phyloP scores from a whole-genome alignment of 2,888 invertebrate genomes.

The Troides helena region DNA sequence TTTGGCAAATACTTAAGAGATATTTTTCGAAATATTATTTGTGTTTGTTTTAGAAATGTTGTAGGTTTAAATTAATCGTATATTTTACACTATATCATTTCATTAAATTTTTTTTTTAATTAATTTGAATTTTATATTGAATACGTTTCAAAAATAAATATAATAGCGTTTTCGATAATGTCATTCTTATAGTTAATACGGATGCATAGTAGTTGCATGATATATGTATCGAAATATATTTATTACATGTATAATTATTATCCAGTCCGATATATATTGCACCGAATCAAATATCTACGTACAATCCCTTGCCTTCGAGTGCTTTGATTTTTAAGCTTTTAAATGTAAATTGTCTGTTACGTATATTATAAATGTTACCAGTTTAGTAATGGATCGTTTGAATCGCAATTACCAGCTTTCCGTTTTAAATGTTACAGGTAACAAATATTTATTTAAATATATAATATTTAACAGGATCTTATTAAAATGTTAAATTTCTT shows the following conservation, averaged over 20 bases:
- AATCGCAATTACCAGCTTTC: constrained; percentile 13
- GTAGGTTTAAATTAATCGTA: constrained; percentile 34
- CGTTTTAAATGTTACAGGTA: background rate
- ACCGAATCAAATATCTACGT: background rate
- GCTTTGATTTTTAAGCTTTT: constrained; percentile 21
- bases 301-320: constrained; percentile 15
- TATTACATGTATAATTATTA: constrained; percentile 1
- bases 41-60: constrained; percentile 44
- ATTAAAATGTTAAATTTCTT: background rate
- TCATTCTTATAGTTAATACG: constrained; percentile 7
- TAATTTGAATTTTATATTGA: constrained; percentile 5
- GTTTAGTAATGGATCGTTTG: background rate
- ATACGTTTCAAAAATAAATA: background rate
- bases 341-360: constrained; percentile 12
- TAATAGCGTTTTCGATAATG: constrained; percentile 7
- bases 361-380: constrained; percentile 10
- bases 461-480: background rate
- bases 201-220: constrained; percentile 8
- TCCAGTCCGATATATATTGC: constrained; percentile 1
- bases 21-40: constrained; percentile 59
- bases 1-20: constrained; percentile 39
- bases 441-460: background rate
- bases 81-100: constrained; percentile 15
- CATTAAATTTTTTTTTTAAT: constrained; percentile 2
- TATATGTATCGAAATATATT: constrained; percentile 4